These are phyloP conservation scores for Myrmophylax atrothorax DNA, from an alignment of 2,113 vertebrate genomes.

Conservation along the genomic window DNA sequence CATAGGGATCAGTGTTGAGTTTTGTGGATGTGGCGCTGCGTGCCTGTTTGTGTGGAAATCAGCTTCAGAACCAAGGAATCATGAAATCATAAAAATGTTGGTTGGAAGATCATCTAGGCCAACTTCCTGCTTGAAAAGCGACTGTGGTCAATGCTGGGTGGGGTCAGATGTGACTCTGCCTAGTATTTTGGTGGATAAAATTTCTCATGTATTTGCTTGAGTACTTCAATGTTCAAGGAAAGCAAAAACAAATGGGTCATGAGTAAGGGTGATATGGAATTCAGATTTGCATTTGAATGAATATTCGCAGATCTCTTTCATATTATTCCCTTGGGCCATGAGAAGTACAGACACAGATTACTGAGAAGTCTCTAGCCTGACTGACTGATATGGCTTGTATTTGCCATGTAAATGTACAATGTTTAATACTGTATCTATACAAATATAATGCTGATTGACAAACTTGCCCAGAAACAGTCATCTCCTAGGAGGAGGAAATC, in stretches of 20 bases:
- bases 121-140: neutral
- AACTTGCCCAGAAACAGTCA: slow-evolving; percentile 41
- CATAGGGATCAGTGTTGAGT: rapidly evolving
- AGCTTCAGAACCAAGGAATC: neutral
- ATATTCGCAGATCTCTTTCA: slow-evolving; percentile 28
- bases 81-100: neutral
- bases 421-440: slow-evolving; percentile 51
- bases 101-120: neutral
- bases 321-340: slow-evolving; percentile 25
- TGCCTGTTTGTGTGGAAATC: neutral
- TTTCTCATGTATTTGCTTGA: neutral
- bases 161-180: neutral
- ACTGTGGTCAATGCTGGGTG: neutral
- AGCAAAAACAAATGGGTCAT: slow-evolving; percentile 39
- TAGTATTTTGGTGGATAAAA: neutral
- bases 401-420: slow-evolving; percentile 58
- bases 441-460: slow-evolving; percentile 64
- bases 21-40: neutral
- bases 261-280: slow-evolving; percentile 26
- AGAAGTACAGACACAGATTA: slow-evolving; percentile 13
- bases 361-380: slow-evolving; percentile 3
- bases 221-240: neutral
- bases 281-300: slow-evolving; percentile 62
- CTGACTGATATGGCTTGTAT: slow-evolving; percentile 52
- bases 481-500: slow-evolving; percentile 31